These are phyloP conservation scores for Reticulitermes lucifugus DNA, from an alignment of 2,888 invertebrate genomes.

Conservation along the genomic window DNA sequence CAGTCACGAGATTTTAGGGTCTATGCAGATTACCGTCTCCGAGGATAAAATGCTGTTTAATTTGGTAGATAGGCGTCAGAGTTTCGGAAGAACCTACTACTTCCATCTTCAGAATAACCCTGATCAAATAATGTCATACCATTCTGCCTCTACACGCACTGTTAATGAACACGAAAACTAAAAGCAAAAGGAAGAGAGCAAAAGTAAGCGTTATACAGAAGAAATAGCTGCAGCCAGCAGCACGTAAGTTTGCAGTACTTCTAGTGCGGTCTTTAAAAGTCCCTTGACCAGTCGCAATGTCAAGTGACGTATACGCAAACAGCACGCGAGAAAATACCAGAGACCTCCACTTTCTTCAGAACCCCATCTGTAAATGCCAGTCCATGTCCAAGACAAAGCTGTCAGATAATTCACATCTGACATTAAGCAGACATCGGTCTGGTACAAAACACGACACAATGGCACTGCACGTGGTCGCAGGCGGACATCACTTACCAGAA, in stretches of 20 bases:
- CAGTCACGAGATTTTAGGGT: too few species aligned
- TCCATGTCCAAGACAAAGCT: background rate
- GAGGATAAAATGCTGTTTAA: too few species aligned
- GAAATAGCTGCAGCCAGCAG: background rate
- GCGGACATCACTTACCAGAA: background rate
- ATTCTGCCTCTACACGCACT: too few species aligned
- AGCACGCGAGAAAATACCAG: background rate
- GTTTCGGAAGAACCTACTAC: too few species aligned
- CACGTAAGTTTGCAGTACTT: too few species aligned
- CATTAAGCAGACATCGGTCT: background rate
- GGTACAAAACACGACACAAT: background rate
- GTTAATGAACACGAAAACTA: too few species aligned
- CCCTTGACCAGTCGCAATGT: too few species aligned
- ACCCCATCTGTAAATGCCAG: background rate
- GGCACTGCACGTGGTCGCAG: background rate
- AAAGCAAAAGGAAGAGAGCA: background rate
- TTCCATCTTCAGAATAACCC: too few species aligned
- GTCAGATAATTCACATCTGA: slow-evolving; percentile 14
- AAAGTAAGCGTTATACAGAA: background rate
- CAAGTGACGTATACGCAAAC: background rate
- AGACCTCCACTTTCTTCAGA: background rate
- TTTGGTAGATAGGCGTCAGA: too few species aligned
- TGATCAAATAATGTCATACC: too few species aligned
- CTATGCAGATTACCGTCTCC: too few species aligned
- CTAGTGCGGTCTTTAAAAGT: too few species aligned